Conservation (phyloP, 2,888 invertebrate genomes). For the Netelia inedita region DNA sequence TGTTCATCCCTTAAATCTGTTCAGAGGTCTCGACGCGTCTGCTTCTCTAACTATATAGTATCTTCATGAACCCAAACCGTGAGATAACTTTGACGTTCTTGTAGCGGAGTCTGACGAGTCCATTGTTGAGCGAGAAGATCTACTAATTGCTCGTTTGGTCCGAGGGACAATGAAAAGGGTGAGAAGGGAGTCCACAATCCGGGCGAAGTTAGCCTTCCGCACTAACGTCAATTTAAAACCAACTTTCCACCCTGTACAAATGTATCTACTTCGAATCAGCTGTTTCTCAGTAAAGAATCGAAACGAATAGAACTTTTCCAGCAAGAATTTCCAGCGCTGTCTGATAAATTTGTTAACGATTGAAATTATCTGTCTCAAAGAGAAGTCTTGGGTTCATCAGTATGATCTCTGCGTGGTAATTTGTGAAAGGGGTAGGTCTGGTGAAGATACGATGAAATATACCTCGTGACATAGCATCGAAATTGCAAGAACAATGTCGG, state of each 20-base stretch:
- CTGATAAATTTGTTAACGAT: too few species aligned
- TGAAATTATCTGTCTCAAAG: too few species aligned
- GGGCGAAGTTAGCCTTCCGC: too few species aligned
- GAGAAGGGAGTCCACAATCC: background rate
- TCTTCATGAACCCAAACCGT: background rate
- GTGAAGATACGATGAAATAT: background rate
- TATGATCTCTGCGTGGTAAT: background rate
- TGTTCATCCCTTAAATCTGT: background rate
- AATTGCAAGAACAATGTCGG: background rate
- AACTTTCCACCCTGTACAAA: too few species aligned
- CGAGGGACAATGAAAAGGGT: background rate
- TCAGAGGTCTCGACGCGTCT: background rate
- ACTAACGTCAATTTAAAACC: too few species aligned
- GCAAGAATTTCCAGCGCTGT: too few species aligned
- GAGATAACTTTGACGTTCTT: conserved; percentile 22
- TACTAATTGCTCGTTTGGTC: conserved; percentile 20
- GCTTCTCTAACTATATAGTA: background rate
- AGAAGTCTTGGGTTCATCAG: background rate
- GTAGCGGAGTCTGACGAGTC: conserved; percentile 6
- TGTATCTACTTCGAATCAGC: too few species aligned
- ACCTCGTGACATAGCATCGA: background rate
- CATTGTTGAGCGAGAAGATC: conserved; percentile 14
- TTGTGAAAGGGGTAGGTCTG: background rate
- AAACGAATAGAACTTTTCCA: too few species aligned
- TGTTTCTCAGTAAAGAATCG: too few species aligned